These are phyloP conservation scores for Misgurnus mizolepis DNA, from an alignment of 2,113 vertebrate species.

Conservation along the genomic window DNA sequence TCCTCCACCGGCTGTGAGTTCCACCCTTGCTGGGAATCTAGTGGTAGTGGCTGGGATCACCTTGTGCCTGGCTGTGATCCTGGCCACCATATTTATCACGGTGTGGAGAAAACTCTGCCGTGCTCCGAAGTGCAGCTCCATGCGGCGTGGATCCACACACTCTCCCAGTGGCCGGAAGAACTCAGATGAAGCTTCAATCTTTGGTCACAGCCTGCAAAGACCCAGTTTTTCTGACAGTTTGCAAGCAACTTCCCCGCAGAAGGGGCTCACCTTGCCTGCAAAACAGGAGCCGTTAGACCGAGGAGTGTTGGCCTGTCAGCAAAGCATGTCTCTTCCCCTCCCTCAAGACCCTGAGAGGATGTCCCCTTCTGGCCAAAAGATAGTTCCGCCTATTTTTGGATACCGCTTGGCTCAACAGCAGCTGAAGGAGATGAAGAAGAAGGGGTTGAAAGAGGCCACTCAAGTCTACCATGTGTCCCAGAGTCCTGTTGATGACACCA, in stretches of 20 bases:
- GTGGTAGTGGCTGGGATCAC: constrained; percentile 88
- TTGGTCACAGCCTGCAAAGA: constrained; percentile 78
- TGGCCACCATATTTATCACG: constrained; percentile 85
- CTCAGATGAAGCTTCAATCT: constrained; percentile 91
- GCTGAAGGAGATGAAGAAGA: constrained; percentile 97
- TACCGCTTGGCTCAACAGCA: constrained; percentile 95
- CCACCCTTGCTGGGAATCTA: constrained; percentile 78
- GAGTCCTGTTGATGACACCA: constrained; percentile 86
- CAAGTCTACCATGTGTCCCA: constrained; percentile 94
- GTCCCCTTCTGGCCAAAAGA: constrained; percentile 83
- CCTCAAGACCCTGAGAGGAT: constrained; percentile 78
- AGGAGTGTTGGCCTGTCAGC: constrained; percentile 73
- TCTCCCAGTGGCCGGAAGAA: constrained; percentile 83
- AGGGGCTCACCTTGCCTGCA: constrained; percentile 31
- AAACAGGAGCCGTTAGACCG: constrained; percentile 43
- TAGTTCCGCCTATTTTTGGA: constrained; percentile 91
- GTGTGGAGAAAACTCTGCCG: constrained; percentile 88
- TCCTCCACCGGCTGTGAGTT: constrained; percentile 34
- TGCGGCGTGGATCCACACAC: constrained; percentile 76
- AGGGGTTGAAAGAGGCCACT: constrained; percentile 89
- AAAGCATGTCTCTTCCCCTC: constrained; percentile 65
- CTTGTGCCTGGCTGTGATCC: constrained; percentile 87
- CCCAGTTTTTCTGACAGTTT: constrained; percentile 83
- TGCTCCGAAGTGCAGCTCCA: constrained; percentile 78
- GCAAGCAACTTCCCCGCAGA: constrained; percentile 62